A percentile compares a stretch with the other conserved stretches of the same genome.
phyloP scores from a whole-genome alignment of 37 sponge, comb jelly and placozoan genomes.

The Hexactinellida sp. region DNA sequence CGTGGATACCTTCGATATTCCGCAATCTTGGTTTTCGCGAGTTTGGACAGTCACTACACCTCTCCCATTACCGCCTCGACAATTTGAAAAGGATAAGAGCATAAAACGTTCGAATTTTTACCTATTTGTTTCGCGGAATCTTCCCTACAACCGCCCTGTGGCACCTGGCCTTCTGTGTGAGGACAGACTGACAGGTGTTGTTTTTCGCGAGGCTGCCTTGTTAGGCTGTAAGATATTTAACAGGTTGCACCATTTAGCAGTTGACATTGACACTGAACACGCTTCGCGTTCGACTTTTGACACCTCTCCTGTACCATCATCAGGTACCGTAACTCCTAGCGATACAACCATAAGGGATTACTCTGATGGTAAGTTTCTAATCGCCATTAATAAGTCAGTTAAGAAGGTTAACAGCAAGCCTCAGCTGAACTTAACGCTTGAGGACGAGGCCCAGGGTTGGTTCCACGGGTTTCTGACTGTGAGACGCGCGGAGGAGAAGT shows the following conservation, averaged over 20 bases:
- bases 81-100: background rate
- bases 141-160: background rate
- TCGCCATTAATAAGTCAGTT: background rate
- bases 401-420: background rate
- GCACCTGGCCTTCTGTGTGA: background rate
- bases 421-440: background rate
- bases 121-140: background rate
- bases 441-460: background rate
- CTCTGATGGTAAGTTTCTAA: background rate
- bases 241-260: background rate
- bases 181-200: background rate
- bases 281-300: background rate
- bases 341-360: background rate
- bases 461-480: background rate
- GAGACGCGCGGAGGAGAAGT: conserved; percentile 3
- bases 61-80: background rate
- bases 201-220: background rate
- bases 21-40: background rate
- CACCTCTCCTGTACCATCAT: background rate
- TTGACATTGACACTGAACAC: background rate
- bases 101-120: background rate
- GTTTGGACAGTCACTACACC: background rate
- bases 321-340: background rate
- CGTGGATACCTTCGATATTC: background rate
- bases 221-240: background rate